Conservation (phyloP, 2,888 invertebrate genomes). For the Ceratothoa steindachneri region DNA sequence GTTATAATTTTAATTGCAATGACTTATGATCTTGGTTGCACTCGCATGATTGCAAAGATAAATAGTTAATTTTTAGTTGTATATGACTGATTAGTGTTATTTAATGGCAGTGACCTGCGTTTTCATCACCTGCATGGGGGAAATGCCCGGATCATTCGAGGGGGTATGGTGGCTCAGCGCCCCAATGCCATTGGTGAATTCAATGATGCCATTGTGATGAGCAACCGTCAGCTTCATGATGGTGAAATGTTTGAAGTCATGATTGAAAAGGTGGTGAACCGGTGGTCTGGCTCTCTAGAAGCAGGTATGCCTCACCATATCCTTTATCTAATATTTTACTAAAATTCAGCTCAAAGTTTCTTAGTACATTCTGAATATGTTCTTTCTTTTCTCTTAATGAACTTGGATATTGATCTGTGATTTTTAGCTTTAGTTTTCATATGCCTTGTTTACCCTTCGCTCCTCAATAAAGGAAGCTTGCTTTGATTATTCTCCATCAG, state of each 20-base stretch:
- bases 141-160: slow-evolving; percentile 78
- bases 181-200: slow-evolving; percentile 86
- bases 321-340: too few species aligned
- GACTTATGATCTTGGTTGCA: too few species aligned
- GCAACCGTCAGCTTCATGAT: slow-evolving; percentile 77
- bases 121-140: slow-evolving; percentile 86
- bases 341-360: too few species aligned
- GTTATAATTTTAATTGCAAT: too few species aligned
- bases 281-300: slow-evolving; percentile 47
- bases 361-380: background rate
- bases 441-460: too few species aligned
- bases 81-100: too few species aligned
- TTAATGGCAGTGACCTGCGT: slow-evolving; percentile 74
- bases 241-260: slow-evolving; percentile 85
- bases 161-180: slow-evolving; percentile 77
- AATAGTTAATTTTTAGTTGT: too few species aligned
- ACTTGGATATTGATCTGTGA: too few species aligned
- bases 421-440: too few species aligned
- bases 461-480: too few species aligned
- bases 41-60: too few species aligned
- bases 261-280: slow-evolving; percentile 47
- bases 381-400: background rate
- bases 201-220: slow-evolving; percentile 89
- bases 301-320: slow-evolving; percentile 28
- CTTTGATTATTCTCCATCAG: too few species aligned